phyloP scores from a whole-genome alignment of 2,888 invertebrate species.

The Nemotelus pantherinus region DNA sequence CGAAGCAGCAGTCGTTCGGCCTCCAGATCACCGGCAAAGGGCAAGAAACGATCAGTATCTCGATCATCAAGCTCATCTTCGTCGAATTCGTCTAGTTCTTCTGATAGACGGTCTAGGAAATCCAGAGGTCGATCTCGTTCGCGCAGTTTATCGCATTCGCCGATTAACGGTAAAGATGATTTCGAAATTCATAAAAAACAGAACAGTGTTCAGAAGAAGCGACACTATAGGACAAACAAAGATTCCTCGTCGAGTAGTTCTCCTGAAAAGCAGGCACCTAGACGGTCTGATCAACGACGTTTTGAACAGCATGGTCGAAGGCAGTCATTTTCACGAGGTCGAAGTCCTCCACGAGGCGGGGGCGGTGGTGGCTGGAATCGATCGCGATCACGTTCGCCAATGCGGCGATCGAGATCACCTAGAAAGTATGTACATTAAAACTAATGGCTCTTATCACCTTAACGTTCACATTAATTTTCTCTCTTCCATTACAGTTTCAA shows the following conservation, averaged over 20 bases:
- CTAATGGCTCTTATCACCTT: not conserved
- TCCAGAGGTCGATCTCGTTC: constrained; percentile 63
- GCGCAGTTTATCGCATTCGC: constrained; percentile 61
- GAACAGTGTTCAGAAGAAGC: constrained; percentile 85
- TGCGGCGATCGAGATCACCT: constrained; percentile 62
- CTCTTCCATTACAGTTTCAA: constrained; percentile 2
- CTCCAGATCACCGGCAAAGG: constrained; percentile 55
- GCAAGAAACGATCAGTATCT: constrained; percentile 54
- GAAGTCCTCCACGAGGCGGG: constrained; percentile 53
- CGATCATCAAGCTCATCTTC: constrained; percentile 57
- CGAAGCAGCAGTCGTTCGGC: constrained; percentile 50
- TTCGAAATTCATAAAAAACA: constrained; percentile 81
- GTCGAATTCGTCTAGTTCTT: constrained; percentile 56
- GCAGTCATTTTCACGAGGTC: constrained; percentile 53
- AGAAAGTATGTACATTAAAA: constrained; percentile 57
- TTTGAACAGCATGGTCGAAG: constrained; percentile 54
- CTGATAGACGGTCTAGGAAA: constrained; percentile 59
- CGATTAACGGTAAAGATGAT: constrained; percentile 67
- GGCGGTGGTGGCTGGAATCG: constrained; percentile 38
- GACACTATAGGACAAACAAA: constrained; percentile 87
- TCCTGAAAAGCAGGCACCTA: constrained; percentile 57
- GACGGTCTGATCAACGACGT: constrained; percentile 53
- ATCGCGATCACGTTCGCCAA: constrained; percentile 60
- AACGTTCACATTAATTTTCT: not conserved
- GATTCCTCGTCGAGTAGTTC: constrained; percentile 76